Base-by-base conservation (phyloP, 2,888 invertebrate genomes). In the Urechis unicinctus region DNA sequence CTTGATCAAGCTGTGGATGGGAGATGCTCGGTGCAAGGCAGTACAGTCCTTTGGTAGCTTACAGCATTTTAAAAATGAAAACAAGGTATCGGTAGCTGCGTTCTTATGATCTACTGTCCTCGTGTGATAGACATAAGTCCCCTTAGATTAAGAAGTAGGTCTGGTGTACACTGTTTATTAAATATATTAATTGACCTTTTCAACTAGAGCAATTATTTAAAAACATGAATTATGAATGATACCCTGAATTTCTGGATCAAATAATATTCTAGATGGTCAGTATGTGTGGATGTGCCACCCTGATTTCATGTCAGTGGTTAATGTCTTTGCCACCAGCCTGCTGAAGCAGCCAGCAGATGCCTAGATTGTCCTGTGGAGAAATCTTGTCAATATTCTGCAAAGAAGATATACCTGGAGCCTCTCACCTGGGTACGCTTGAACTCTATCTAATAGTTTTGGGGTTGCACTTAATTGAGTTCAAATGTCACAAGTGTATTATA, bases 331-430 rank as follows among this genome's bases (percentile, higher is more conserved):
- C 66, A n/a, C 24, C 62, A 76, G 71, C 80, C 80, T 2, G 53
- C 61, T 31, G 75, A 73, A 45, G 78, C 78, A 21, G 67, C 69
- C 1, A 55, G 58, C 31, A 64, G 77, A n/a, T 80, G 80, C 57
- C 55, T 78, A 28, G 72, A 76, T 56, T 80, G 80, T 66, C 60
- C 71, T 5, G 68, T 77, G 22, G 78, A 80, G 58, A 36, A 63
- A 6, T 49, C 61, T 0, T 80, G 80, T 66, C 74, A 78, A 2
- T 80, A 77, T 58, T 80, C 80, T 28, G 79, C 80, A 2, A 75
- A 77, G 17, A 36, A n/a, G 61, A 68, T 79, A 31, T 80, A 80
- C 65, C 61, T 80, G 1, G 69, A 67, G 24, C 24, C 17, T 4
- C 56, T 66, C 3, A 59, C 63, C 62, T 50, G 36, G 49, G 71